Conservation (phyloP, 2,888 invertebrate genomes). For the Helobdella robusta region DNA sequence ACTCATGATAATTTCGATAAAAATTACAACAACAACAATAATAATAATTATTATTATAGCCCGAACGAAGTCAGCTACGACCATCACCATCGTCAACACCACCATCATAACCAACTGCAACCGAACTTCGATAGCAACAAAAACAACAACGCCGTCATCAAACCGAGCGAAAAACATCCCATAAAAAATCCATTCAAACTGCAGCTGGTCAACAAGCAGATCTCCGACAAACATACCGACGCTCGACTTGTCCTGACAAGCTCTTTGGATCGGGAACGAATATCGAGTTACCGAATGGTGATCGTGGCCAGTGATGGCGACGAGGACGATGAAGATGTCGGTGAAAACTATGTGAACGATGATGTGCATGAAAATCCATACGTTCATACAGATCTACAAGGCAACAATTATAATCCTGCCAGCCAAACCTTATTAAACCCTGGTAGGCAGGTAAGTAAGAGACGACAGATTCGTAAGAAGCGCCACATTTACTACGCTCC, state of each 20-base stretch:
- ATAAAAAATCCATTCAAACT: conserved; percentile 30
- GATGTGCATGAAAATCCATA: no score
- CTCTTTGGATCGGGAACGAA: conserved; percentile 32
- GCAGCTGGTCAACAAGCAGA: conserved; percentile 22
- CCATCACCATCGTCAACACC: neutral
- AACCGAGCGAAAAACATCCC: neutral
- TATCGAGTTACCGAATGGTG: conserved; percentile 28
- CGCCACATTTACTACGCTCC: conserved; percentile 28
- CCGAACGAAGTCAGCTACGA: neutral
- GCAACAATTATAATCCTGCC: no score
- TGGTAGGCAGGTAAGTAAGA: no score
- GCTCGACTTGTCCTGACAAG: conserved; percentile 30
- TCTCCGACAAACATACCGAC: conserved; percentile 29
- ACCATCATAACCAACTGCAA: neutral
- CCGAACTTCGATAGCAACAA: neutral
- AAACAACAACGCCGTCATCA: no score
- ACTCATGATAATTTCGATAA: no score
- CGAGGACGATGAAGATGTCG: neutral
- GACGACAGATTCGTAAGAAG: no score
- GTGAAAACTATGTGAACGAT: no score
- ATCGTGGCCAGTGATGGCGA: conserved; percentile 32
- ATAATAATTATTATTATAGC: no score
- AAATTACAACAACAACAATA: no score
- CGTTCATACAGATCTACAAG: no score
- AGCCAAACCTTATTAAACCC: no score